Conservation (phyloP, 2,888 invertebrate genomes). For the Zelleria hepariella region DNA sequence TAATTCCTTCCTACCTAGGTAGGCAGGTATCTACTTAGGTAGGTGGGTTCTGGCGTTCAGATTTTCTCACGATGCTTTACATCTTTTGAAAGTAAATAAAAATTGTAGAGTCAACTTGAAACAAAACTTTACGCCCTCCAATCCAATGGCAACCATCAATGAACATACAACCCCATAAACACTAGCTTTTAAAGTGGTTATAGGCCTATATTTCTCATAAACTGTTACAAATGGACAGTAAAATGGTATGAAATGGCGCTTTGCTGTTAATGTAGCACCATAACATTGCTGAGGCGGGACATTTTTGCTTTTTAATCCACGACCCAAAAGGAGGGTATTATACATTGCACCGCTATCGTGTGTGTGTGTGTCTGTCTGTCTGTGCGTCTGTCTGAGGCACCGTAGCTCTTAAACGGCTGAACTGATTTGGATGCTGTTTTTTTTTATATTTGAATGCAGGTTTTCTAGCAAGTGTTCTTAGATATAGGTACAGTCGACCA, state of each 20-base stretch:
- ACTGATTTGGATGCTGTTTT: too few relatives aligned
- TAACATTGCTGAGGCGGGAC: neutral
- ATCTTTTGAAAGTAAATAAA: neutral
- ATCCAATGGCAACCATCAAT: slow-evolving; percentile 19
- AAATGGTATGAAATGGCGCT: slow-evolving; percentile 16
- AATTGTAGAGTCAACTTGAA: neutral
- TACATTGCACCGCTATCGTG: too few relatives aligned
- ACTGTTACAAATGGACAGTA: slow-evolving; percentile 44
- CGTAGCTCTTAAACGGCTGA: too few relatives aligned
- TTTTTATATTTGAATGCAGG: too few relatives aligned
- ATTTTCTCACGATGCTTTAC: neutral
- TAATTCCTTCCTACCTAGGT: too few relatives aligned
- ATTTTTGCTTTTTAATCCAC: neutral
- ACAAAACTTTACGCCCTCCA: neutral
- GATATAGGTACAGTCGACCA: too few relatives aligned
- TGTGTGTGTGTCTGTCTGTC: too few relatives aligned
- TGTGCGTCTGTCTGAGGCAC: too few relatives aligned
- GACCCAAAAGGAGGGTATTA: too few relatives aligned
- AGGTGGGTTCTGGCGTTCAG: neutral
- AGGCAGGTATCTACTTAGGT: too few relatives aligned
- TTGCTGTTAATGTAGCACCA: neutral
- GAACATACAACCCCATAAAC: slow-evolving; percentile 49
- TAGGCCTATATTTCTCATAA: slow-evolving; percentile 30
- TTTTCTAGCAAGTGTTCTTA: too few relatives aligned
- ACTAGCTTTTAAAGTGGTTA: slow-evolving; percentile 31